Evolutionary conservation across 2,113 vertebrate genomes (phyloP).

Genomic region (Delphinus delphis): DNA sequence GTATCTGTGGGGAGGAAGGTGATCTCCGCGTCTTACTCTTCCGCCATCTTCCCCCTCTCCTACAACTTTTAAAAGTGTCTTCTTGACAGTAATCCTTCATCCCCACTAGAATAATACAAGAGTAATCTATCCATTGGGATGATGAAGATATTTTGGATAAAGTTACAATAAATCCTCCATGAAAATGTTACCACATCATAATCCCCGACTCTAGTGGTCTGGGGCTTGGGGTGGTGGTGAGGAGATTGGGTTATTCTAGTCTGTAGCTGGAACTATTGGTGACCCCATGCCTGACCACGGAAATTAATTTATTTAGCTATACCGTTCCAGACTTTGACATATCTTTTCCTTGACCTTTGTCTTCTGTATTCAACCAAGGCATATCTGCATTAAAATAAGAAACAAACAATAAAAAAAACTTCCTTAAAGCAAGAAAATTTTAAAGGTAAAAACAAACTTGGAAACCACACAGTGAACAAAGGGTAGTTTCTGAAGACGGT

Average conservation of each 20-base stretch:
- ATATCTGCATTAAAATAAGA: not conserved
- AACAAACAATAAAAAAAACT: not conserved
- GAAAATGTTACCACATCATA: not conserved
- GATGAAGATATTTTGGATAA: conserved; percentile 6
- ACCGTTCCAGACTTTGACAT: not conserved
- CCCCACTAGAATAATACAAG: not conserved
- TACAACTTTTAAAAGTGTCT: conserved; percentile 10
- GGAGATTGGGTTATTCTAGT: not conserved
- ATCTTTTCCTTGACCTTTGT: not conserved
- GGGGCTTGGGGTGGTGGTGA: not conserved
- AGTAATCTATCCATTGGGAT: not conserved
- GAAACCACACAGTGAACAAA: not conserved
- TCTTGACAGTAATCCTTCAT: conserved; percentile 36
- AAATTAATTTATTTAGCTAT: conserved; percentile 15
- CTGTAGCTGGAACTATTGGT: not conserved
- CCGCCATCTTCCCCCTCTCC: not conserved
- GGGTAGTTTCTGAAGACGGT: not conserved
- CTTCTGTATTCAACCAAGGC: not conserved
- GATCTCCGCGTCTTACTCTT: too few relatives aligned
- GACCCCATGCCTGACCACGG: not conserved
- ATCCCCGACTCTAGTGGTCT: not conserved
- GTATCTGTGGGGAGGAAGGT: too few relatives aligned
- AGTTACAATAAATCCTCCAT: not conserved
- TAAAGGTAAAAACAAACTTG: not conserved
- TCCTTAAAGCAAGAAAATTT: conserved; percentile 24